These are phyloP conservation scores for Mimumesa dahlbomi DNA, from an alignment of 2,888 invertebrate genomes.

Conservation along the genomic window DNA sequence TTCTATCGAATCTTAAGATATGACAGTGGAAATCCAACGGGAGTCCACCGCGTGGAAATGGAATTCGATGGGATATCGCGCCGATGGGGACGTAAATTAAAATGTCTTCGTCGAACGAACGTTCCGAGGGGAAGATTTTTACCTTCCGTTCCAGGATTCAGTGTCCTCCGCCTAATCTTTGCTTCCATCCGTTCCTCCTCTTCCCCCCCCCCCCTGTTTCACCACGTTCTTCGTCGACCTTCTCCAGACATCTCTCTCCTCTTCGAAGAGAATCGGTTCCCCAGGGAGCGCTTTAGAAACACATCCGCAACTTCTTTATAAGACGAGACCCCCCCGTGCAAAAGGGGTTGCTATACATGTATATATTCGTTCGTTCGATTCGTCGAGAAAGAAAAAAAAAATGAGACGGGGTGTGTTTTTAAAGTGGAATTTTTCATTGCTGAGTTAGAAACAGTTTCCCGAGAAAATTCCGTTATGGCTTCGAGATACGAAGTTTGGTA, in stretches of 20 bases:
- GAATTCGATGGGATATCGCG: constrained; percentile 68
- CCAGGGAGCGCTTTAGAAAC: constrained; percentile 60
- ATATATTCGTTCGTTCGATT: too few relatives aligned
- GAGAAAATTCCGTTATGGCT: too few relatives aligned
- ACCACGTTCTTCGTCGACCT: constrained; percentile 8
- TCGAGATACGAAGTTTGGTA: too few relatives aligned
- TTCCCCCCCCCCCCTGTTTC: constrained; percentile 17
- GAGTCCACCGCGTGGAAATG: constrained; percentile 49
- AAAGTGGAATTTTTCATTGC: too few relatives aligned
- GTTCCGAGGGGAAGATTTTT: constrained; percentile 51
- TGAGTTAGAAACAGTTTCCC: too few relatives aligned
- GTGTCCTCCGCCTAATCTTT: constrained; percentile 48
- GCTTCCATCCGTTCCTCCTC: constrained; percentile 20
- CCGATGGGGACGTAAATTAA: constrained; percentile 73
- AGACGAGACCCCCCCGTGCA: constrained; percentile 3
- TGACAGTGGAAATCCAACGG: constrained; percentile 59
- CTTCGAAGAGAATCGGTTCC: constrained; percentile 66
- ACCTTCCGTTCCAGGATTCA: constrained; percentile 32
- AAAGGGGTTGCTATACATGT: too few relatives aligned
- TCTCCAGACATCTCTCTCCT: constrained; percentile 7
- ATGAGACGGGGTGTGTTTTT: not conserved
- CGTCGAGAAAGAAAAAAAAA: not conserved
- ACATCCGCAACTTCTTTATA: constrained; percentile 44
- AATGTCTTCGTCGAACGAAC: constrained; percentile 67
- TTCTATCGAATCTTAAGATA: constrained; percentile 25